Evolutionary conservation across 2,888 invertebrate genomes (phyloP), one percentile per base, ranked within the genome.

Genomic region (Perdita meconis): DNA sequence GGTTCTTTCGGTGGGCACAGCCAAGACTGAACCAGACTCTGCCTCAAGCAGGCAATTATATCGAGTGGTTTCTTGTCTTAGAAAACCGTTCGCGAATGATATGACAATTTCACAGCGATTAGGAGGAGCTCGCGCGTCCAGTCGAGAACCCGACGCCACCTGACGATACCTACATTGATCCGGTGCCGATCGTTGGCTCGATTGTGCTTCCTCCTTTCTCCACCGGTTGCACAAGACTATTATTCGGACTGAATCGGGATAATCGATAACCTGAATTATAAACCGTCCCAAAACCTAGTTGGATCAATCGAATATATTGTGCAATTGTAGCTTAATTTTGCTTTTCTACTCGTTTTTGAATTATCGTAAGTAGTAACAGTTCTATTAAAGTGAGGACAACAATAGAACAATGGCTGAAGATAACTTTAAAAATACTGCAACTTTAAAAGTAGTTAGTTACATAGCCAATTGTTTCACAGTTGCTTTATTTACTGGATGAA

Each of bases 141-240:
- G 50, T 65, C 53, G 38, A 53, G 40, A 24, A 73, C 71, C n/a
- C 59, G 13, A 22, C 26, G 34, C 8, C 42, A 22, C 30, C 44
- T 59, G 53, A 16, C 22, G 16, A 16, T 8, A 50, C n/a, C 47
- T 55, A 36, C 56, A 2, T 47, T 57, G 55, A 60, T 68, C 68
- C 38, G 26, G 56, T 51, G 73, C 82, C 78, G 78, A 71, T 83
- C 84, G 81, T 76, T 83, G 70, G 57, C 65, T 34, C 57, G 30
- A 67, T 61, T 77, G 67, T 78, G 88, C 89, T 91, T 92, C 91
- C 92, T 91, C 90, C 91, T 92, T 92, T 92, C 92, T 90, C 89
- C 75, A 51, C 34, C 69, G 63, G 65, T 90, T 90, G 82, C 90
- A 85, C 87, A 90, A 90, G 81, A 84, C 64, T 67, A 55, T 47